Conservation (phyloP, 1,140 invertebrate species). For the Himalopsyche phryganea region DNA sequence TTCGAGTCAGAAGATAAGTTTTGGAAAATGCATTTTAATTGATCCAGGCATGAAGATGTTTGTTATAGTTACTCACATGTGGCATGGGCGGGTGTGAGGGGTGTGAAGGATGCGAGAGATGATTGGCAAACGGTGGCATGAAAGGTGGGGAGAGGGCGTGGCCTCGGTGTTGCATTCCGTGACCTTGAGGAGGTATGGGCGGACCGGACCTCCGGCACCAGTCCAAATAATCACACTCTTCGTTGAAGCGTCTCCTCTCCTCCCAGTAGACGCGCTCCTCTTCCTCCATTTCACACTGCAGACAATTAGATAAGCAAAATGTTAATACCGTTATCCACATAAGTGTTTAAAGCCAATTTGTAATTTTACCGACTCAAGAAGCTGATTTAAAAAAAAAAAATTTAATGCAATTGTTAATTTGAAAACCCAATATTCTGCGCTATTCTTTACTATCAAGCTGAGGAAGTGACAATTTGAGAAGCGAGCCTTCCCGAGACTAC, state of each 20-base stretch:
- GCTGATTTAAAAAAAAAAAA: too few relatives aligned
- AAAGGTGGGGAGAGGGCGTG: slow-evolving; percentile 54
- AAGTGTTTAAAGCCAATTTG: too few relatives aligned
- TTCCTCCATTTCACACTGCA: slow-evolving; percentile 55
- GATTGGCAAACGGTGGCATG: slow-evolving; percentile 48
- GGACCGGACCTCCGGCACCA: slow-evolving; percentile 72
- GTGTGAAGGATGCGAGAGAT: slow-evolving; percentile 27
- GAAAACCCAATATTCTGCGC: too few relatives aligned
- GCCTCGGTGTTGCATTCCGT: slow-evolving; percentile 14
- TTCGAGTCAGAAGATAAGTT: too few relatives aligned
- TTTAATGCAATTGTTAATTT: too few relatives aligned
- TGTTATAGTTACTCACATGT: slow-evolving; percentile 23
- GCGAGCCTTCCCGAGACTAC: too few relatives aligned
- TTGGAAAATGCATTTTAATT: too few relatives aligned
- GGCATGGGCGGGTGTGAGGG: slow-evolving; percentile 4
- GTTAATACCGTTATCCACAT: too few relatives aligned
- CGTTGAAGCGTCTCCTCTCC: slow-evolving; percentile 74
- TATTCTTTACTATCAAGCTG: too few relatives aligned
- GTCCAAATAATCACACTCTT: slow-evolving; percentile 78
- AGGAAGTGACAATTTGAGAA: too few relatives aligned
- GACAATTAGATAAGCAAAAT: slow-evolving; percentile 10
- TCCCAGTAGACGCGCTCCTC: slow-evolving; percentile 89
- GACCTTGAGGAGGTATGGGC: slow-evolving; percentile 50
- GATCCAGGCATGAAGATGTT: not conserved
- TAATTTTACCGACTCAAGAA: too few relatives aligned